Base-by-base conservation (phyloP, 2,113 vertebrate genomes). In the Seriola dumerili region DNA sequence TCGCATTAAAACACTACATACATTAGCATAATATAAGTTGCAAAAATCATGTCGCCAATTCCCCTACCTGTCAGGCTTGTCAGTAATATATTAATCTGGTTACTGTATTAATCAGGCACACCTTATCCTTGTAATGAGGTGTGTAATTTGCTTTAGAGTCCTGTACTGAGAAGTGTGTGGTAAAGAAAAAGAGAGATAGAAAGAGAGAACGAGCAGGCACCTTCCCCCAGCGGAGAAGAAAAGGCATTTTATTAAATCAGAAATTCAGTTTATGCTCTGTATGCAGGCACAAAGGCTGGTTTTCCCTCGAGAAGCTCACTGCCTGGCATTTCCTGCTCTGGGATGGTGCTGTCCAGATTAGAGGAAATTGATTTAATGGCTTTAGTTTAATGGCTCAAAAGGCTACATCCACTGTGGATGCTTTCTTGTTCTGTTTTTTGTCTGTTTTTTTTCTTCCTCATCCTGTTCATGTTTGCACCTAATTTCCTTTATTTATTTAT, bases 331-430 rank as follows among this genome's bases (percentile, higher is more conserved):
- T 94, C 92, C 94, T 93, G 91, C 88, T 87, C 82, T 72, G 86
- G 83, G 80, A 85, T 61, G 83, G 83, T 88, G 89, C 83, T 66
- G 81, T 86, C 76, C 80, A 87, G 87, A 93, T 95, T 91, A 93
- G 81, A 81, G 88, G 80, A 85, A 94, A 93, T 92, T 91, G 86
- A 93, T 92, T 94, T 93, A 93, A 91, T 89, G 76, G 80, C 86
- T 90, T 78, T 78, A 85, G 72, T 92, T 90, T 90, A 91, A 86
- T 91, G 89, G 73, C 92, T 89, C 75, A 66, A 54, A 87, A 75
- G 81, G 76, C 79, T 10, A 19, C 78, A 75, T 79, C 76, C 73
- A 63, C 54, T 72, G 25, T 46, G 63, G 57, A 64, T 63, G 34
- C 68, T 77, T 59, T 46, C n/a, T 68, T 55, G 19, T 58, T 84